Percentiles rank a stretch among this genome's conserved stretches.
Evolutionary conservation across 2,888 invertebrate species (phyloP).

Genomic region (Seira musarum): DNA sequence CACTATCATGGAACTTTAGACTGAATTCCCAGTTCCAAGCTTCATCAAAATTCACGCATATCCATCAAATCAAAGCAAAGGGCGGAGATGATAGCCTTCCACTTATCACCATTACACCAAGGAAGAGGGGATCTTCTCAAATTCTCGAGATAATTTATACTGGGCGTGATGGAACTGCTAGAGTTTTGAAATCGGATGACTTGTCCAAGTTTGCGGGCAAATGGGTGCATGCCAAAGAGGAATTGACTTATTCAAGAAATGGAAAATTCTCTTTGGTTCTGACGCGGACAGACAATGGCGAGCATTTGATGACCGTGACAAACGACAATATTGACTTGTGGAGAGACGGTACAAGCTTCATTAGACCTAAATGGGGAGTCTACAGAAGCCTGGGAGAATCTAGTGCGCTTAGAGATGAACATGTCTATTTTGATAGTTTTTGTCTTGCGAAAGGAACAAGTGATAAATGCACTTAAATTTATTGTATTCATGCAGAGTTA

Average conservation of each 20-base stretch:
- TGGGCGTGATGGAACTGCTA: slow-evolving; percentile 30
- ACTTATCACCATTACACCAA: slow-evolving; percentile 63
- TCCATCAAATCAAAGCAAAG: slow-evolving; percentile 66
- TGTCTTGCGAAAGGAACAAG: slow-evolving; percentile 63
- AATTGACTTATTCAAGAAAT: slow-evolving; percentile 44
- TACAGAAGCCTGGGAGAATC: slow-evolving; percentile 65
- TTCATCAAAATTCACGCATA: slow-evolving; percentile 61
- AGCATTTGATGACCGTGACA: slow-evolving; percentile 48
- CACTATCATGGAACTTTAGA: slow-evolving; percentile 66
- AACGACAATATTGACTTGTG: slow-evolving; percentile 61
- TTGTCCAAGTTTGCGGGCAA: slow-evolving; percentile 56
- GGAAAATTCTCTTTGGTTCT: slow-evolving; percentile 51
- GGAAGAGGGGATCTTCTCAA: slow-evolving; percentile 23
- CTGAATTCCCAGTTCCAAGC: slow-evolving; percentile 65
- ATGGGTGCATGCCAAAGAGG: slow-evolving; percentile 64
- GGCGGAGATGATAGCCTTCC: slow-evolving; percentile 62
- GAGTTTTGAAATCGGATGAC: slow-evolving; percentile 31
- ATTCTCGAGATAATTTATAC: slow-evolving; percentile 57
- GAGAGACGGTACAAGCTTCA: slow-evolving; percentile 47
- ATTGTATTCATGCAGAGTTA: no score
- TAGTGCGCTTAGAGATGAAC: slow-evolving; percentile 58
- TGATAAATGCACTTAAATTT: slow-evolving; percentile 40
- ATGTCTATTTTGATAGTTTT: slow-evolving; percentile 61
- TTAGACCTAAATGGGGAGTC: slow-evolving; percentile 66
- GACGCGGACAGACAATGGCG: slow-evolving; percentile 38